Evolutionary conservation across 2,797 vertebrate species (phyloP).

Genomic region (Paramormyrops hopkinsi): DNA sequence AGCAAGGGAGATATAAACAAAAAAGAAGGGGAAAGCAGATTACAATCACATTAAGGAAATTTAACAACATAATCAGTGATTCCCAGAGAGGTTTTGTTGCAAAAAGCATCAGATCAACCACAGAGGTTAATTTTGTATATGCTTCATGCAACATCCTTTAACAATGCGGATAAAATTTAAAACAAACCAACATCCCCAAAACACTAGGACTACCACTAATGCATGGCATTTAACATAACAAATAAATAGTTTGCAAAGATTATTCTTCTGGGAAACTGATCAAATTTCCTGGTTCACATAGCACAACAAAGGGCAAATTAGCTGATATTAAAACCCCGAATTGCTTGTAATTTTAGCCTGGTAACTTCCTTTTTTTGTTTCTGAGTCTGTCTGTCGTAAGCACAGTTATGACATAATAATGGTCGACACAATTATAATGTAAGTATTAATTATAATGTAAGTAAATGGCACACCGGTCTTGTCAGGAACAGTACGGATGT

Average conservation of each 20-base stretch:
- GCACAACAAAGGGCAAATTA: conserved; percentile 47
- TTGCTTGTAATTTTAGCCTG: conserved; percentile 22
- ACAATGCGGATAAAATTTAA: not conserved
- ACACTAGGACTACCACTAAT: not conserved
- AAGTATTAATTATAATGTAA: conserved; percentile 1
- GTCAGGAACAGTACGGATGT: not conserved
- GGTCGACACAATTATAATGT: conserved; percentile 1
- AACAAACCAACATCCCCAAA: not conserved
- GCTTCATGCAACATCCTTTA: not conserved
- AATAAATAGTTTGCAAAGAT: not conserved
- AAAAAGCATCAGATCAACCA: conserved; percentile 3
- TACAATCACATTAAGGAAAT: conserved; percentile 88
- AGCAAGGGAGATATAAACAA: conserved; percentile 66
- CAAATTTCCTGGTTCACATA: conserved; percentile 46
- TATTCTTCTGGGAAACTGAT: conserved; percentile 46
- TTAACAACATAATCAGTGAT: conserved; percentile 71
- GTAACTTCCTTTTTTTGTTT: conserved; percentile 19
- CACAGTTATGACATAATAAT: not conserved
- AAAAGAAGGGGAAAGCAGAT: conserved; percentile 78
- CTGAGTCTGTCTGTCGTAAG: conserved; percentile 1
- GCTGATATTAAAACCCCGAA: conserved; percentile 37
- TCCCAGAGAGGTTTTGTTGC: conserved; percentile 62
- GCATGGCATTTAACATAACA: not conserved
- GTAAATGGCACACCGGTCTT: not conserved
- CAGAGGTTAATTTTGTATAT: not conserved